Conservation (phyloP, 2,888 invertebrate species). For the Tetragonula carbonaria region DNA sequence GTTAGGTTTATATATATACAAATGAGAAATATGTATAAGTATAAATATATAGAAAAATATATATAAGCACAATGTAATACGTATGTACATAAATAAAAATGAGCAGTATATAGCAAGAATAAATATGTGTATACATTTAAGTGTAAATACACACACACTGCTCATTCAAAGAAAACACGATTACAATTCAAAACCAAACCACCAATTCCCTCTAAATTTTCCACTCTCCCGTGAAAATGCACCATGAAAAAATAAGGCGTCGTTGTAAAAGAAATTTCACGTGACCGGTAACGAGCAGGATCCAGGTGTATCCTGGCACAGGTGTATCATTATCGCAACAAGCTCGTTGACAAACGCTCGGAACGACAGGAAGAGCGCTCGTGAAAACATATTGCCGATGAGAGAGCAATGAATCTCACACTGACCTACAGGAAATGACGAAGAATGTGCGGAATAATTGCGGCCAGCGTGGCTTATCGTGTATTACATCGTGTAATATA, state of each 20-base stretch:
- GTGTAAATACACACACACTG: too few species aligned
- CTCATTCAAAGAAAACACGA: neutral
- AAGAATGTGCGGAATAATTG: constrained; percentile 42
- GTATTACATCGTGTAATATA: constrained; percentile 28
- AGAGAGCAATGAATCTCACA: constrained; percentile 62
- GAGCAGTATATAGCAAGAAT: too few species aligned
- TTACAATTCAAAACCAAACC: neutral
- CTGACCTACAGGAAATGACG: constrained; percentile 62
- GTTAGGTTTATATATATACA: too few species aligned
- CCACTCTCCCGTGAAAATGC: too few species aligned
- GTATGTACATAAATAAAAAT: too few species aligned
- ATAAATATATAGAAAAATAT: too few species aligned
- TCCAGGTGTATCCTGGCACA: neutral
- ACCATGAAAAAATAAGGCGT: neutral
- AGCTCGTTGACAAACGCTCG: constrained; percentile 17
- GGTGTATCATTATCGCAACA: constrained; percentile 1
- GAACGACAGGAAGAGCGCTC: neutral
- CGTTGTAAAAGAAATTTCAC: neutral
- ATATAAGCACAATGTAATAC: too few species aligned
- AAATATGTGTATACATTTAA: too few species aligned
- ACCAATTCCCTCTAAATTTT: neutral
- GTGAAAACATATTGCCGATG: constrained; percentile 12
- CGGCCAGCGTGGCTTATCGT: constrained; percentile 5
- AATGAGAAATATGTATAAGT: too few species aligned
- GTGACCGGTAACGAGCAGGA: neutral